These are phyloP conservation scores for Pissodes strobi DNA, from an alignment of 1,140 invertebrate genomes.

Conservation along the genomic window DNA sequence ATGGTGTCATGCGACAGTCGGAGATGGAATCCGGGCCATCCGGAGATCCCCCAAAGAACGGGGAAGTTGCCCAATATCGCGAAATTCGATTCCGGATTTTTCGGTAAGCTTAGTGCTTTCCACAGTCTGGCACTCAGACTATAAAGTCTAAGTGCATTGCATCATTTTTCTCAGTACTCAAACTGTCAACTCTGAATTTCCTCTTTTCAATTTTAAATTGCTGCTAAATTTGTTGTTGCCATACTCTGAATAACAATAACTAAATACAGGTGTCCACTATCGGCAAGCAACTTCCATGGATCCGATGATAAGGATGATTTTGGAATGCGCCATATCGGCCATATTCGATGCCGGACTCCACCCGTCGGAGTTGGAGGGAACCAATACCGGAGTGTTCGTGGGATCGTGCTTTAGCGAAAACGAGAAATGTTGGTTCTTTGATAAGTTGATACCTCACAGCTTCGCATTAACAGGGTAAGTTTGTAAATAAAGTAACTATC, in stretches of 20 bases:
- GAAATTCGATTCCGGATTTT: constrained; percentile 85
- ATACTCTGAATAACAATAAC: too few relatives aligned
- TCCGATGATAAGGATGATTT: constrained; percentile 81
- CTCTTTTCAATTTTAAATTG: too few relatives aligned
- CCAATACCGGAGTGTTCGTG: constrained; percentile 80
- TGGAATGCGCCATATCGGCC: constrained; percentile 86
- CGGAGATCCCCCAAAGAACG: constrained; percentile 71
- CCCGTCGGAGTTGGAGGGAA: constrained; percentile 65
- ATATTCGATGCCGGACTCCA: constrained; percentile 84
- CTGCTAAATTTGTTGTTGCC: not conserved
- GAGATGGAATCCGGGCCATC: constrained; percentile 73
- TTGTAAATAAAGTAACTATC: not conserved
- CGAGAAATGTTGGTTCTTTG: constrained; percentile 72
- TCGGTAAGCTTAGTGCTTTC: constrained; percentile 65
- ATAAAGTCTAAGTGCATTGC: too few relatives aligned
- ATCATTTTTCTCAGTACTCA: too few relatives aligned
- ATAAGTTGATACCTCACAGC: constrained; percentile 63
- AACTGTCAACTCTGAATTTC: too few relatives aligned
- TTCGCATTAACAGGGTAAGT: constrained; percentile 73
- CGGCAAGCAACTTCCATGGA: constrained; percentile 88
- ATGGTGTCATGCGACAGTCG: constrained; percentile 77
- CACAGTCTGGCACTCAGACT: too few relatives aligned
- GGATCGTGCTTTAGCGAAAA: constrained; percentile 80
- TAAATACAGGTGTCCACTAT: constrained; percentile 67
- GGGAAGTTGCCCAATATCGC: constrained; percentile 80